phyloP scores from a whole-genome alignment of 2,888 invertebrate genomes.

The Diplazon laetatorius region DNA sequence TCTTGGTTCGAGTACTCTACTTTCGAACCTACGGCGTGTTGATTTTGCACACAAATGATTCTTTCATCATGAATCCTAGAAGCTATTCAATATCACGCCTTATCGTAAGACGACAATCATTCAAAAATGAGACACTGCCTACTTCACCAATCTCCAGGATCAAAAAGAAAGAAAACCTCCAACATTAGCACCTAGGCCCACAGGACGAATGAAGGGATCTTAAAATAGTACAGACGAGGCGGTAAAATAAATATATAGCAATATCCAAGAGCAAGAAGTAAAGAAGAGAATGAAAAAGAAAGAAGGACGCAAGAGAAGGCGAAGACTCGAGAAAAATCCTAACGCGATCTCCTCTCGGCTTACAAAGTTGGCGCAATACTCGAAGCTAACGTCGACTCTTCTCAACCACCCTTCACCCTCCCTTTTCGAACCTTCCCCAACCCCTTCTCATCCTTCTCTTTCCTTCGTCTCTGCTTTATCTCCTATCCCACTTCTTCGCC shows the following conservation, averaged over 20 bases:
- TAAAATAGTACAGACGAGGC: constrained; percentile 9
- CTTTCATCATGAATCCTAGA: too few relatives aligned
- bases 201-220: constrained; percentile 2
- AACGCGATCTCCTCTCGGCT: constrained; percentile 78
- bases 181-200: neutral
- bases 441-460: too few relatives aligned
- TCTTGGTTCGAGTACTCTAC: too few relatives aligned
- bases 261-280: constrained; percentile 30
- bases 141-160: neutral
- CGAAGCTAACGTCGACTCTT: constrained; percentile 67
- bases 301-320: constrained; percentile 45
- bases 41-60: too few relatives aligned
- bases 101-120: too few relatives aligned
- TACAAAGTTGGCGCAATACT: constrained; percentile 80
- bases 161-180: neutral
- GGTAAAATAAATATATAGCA: constrained; percentile 49
- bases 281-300: constrained; percentile 32
- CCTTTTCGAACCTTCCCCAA: neutral
- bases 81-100: too few relatives aligned
- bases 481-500: constrained; percentile 10
- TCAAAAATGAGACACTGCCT: constrained; percentile 57
- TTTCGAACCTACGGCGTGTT: too few relatives aligned
- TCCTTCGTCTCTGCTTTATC: neutral
- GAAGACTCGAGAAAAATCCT: constrained; percentile 73
- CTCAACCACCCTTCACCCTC: constrained; percentile 24